These are phyloP conservation scores for Embidobia sp. DNA, from an alignment of 2,888 invertebrate species.

Conservation along the genomic window DNA sequence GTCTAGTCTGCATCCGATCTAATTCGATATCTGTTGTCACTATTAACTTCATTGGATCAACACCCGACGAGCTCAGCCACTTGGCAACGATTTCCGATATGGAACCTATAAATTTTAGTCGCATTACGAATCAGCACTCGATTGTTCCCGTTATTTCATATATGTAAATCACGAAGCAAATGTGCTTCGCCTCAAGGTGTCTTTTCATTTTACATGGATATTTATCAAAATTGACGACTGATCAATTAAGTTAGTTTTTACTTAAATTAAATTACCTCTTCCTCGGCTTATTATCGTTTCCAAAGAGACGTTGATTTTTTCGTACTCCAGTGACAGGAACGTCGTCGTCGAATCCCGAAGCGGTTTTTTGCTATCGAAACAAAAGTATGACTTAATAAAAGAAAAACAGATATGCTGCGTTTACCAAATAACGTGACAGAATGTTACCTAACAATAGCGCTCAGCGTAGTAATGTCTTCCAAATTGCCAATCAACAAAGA, in stretches of 20 bases:
- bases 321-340: conserved; percentile 75
- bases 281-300: conserved; percentile 79
- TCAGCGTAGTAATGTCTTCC: conserved; percentile 92
- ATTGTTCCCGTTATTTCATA: too few species aligned
- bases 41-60: conserved; percentile 84
- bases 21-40: conserved; percentile 79
- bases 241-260: too few species aligned
- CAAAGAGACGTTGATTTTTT: conserved; percentile 77
- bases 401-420: too few species aligned
- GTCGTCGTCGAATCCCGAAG: conserved; percentile 71
- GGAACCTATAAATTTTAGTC: conserved; percentile 84
- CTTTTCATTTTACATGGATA: too few species aligned
- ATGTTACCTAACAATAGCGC: conserved; percentile 84
- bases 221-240: too few species aligned
- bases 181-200: too few species aligned
- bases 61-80: conserved; percentile 90
- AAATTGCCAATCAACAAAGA: conserved; percentile 92
- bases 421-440: too few species aligned
- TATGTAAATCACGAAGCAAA: too few species aligned
- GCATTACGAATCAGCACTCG: too few species aligned
- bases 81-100: conserved; percentile 93
- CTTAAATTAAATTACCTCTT: conserved; percentile 75
- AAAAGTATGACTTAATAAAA: too few species aligned
- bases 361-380: conserved; percentile 75
- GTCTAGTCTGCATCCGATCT: conserved; percentile 69